Evolutionary conservation across 2,888 invertebrate genomes (phyloP), one percentile per base, ranked within the genome.

Genomic region (Lapara coniferarum): DNA sequence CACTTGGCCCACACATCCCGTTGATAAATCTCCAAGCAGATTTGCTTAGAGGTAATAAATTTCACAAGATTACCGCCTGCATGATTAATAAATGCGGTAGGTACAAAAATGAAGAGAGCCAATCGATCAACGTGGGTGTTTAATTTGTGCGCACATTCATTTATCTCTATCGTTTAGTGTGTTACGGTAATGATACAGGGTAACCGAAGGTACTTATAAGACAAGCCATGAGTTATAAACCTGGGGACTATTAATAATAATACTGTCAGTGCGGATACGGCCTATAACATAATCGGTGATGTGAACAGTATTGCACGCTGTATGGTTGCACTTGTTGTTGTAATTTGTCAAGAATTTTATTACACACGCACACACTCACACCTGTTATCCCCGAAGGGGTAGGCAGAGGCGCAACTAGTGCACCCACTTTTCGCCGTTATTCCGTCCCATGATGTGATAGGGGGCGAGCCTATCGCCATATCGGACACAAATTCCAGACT

Each of bases 1-100:
- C 16, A 74, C 37, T 71, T 79, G 81, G 92, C 93, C 93, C 92
- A 93, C 93, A 93, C 92, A 91, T 85, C 88, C 82, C 77, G 92
- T 92, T 92, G 91, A 93, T 93, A 89, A 91, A 93, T 92, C 85
- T 89, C 81, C 78, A 77, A 81, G 90, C 87, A 92, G 92, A 93
- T 93, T 92, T 91, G 89, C 92, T 90, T 88, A 87, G 90, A 91
- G 89, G 91, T 91, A 93, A 93, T 93, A 92, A 92, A 93, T 93
- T 91, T 91, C 90, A 89, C 89, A 88, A 91, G 90, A 90, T 92
- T 88, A 89, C 90, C 88, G 88, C 78, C 85, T 80, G 80, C 81
- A 86, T 91, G 91, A 92, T 92, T 92, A 91, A 92, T 92, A 92
- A 85, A 85, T 82, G 83, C 77, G 78, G 81, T 80, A 79, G 78